A percentile compares a stretch with the other conserved stretches of the same genome.
phyloP scores from a whole-genome alignment of 2,113 vertebrate genomes.

The Austrofundulus limnaeus region DNA sequence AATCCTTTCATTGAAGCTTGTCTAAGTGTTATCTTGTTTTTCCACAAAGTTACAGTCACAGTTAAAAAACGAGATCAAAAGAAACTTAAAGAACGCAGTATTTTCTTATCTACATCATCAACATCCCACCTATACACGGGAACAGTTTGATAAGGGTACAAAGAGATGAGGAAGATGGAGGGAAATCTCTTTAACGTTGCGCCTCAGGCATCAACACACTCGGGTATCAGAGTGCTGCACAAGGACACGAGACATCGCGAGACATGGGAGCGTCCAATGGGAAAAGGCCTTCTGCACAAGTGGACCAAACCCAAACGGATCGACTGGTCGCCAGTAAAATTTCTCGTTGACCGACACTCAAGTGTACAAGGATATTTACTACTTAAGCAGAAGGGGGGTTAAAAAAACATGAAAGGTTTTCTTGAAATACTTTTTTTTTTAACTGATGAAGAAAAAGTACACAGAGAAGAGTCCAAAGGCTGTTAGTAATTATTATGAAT shows the following conservation, averaged over 20 bases:
- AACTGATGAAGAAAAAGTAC: constrained; percentile 90
- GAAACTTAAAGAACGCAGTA: constrained; percentile 72
- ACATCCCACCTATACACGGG: constrained; percentile 72
- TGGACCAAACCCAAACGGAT: constrained; percentile 60
- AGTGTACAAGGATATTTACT: constrained; percentile 53
- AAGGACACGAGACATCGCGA: constrained; percentile 63
- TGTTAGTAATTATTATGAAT: constrained; percentile 78
- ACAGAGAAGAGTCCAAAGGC: constrained; percentile 81
- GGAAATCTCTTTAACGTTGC: constrained; percentile 60
- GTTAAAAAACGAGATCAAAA: constrained; percentile 73
- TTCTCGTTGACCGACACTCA: constrained; percentile 54
- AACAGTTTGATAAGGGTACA: constrained; percentile 55
- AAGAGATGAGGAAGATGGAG: constrained; percentile 9
- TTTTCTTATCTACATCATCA: constrained; percentile 72
- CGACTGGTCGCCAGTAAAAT: constrained; percentile 43
- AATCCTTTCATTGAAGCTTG: constrained; percentile 61
- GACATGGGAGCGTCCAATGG: constrained; percentile 65
- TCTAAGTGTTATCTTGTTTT: constrained; percentile 65
- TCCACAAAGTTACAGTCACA: constrained; percentile 69
- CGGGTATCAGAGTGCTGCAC: constrained; percentile 60
- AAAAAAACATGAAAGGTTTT: constrained; percentile 62
- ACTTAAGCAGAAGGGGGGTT: constrained; percentile 46
- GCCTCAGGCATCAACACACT: constrained; percentile 67
- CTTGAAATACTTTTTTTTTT: constrained; percentile 54
- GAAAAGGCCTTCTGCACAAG: constrained; percentile 55